A percentile compares a stretch with the other conserved stretches of the same genome.
These are phyloP conservation scores for Gopherus evgoodei DNA, from an alignment of 2,113 vertebrate genomes.

Conservation along the genomic window DNA sequence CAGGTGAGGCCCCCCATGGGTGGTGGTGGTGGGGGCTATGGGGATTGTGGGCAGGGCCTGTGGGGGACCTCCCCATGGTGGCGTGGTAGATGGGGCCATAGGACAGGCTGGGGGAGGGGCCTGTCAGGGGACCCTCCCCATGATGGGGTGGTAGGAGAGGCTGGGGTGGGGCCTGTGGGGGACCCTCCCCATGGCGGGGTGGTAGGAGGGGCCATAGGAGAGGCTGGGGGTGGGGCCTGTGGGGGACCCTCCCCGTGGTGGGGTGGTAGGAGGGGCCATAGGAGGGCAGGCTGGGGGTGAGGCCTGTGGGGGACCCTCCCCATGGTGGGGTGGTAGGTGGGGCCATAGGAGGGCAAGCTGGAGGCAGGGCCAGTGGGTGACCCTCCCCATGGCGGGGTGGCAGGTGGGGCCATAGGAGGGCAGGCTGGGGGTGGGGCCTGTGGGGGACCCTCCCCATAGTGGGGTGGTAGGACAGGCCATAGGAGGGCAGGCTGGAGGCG, in stretches of 20 bases:
- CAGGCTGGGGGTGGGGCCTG: too few species aligned
- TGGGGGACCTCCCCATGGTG: not conserved
- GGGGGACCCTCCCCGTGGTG: not conserved
- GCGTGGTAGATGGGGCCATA: accelerated
- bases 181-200: not conserved
- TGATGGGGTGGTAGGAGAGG: too few species aligned
- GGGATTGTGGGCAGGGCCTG: too few species aligned
- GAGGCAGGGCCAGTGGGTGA: not conserved
- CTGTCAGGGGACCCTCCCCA: too few species aligned
- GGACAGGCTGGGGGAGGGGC: not conserved
- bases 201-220: not conserved
- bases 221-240: accelerated
- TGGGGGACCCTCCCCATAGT: too few species aligned
- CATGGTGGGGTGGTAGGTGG: not conserved
- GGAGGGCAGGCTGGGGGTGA: not conserved
- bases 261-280: not conserved
- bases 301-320: not conserved
- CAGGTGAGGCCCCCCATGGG: slow-evolving; percentile 52
- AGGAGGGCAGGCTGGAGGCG: not conserved
- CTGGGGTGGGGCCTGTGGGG: accelerated
- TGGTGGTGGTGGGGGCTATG: accelerated
- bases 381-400: accelerated
- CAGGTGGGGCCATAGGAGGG: not conserved
- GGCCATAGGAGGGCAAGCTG: too few species aligned
- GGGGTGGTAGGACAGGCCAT: too few species aligned